These are phyloP conservation scores for Siniperca knerii DNA, from an alignment of 2,113 vertebrate genomes.

Conservation along the genomic window DNA sequence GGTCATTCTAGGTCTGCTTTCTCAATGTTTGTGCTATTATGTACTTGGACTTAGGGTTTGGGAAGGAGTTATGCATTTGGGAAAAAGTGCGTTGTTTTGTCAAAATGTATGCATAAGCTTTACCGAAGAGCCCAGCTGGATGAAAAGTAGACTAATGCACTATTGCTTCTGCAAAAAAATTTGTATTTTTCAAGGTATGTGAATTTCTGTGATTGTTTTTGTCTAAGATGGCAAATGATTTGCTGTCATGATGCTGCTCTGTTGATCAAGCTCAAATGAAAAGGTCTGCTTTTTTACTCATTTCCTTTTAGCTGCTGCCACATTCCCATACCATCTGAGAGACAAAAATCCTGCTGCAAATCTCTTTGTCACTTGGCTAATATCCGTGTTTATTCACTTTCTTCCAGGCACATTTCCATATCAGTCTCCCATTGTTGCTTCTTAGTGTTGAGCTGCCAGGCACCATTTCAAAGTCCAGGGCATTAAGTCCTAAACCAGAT, in stretches of 20 bases:
- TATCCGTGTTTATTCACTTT: conserved; percentile 6
- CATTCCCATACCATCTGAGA: not conserved
- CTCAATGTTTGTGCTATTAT: not conserved
- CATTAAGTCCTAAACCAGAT: conserved; percentile 5
- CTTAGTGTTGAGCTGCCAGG: not conserved
- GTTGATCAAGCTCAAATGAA: conserved; percentile 15
- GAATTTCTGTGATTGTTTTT: not conserved
- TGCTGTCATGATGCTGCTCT: not conserved
- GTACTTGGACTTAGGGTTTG: not conserved
- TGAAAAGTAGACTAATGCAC: not conserved
- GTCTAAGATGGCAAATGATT: not conserved
- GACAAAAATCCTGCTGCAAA: not conserved
- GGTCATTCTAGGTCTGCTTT: not conserved
- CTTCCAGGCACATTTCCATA: conserved; percentile 18
- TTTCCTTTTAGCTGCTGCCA: not conserved
- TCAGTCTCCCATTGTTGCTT: not conserved
- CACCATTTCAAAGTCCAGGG: not conserved
- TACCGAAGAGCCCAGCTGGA: not conserved
- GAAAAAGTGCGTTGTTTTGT: not conserved
- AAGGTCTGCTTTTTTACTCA: too few species aligned
- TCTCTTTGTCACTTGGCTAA: conserved; percentile 9
- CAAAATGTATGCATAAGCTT: not conserved
- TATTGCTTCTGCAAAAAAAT: not conserved
- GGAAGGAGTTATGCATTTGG: not conserved
- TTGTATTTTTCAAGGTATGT: not conserved